Evolutionary conservation across 1,140 invertebrate genomes (phyloP), one percentile per base, ranked within the genome.

Genomic region (Zaprionus tsacasi): DNA sequence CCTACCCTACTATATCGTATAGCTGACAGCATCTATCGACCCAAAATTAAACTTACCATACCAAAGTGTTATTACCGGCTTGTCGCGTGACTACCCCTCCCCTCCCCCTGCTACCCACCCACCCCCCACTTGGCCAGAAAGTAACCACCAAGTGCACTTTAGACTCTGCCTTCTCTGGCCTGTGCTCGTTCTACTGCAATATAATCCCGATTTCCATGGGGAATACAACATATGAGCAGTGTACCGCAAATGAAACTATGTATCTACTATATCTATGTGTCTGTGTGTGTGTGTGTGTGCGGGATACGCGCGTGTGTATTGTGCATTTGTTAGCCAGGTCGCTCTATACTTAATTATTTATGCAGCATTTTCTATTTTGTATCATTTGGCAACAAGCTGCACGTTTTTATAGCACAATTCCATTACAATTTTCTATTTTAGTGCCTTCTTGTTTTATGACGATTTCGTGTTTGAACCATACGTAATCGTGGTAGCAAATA

Each of bases 171-270:
- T 33, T 2, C 30, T 33, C 5, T 33, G 30, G 30, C 27, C 38
- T 13, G n/a, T 25, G 54, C 55, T 13, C 56, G 65, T 33, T 27
- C 70, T 65, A 74, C 77, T 81, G 79, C 65, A 54, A 79, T 91
- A 91, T 91, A 91, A 91, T 91, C 82, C 68, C 91, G 88, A 91
- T 91, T 91, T 91, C 88, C 88, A 88, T 81, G 73, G 88, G 88
- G 88, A 85, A 88, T 89, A 70, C 78, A 68, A 89, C 70, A 85
- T 81, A 89, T 83, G 82, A 78, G 77, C 78, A 45, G 40, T 45
- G 40, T n/a, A 15, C n/a, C n/a, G 40, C 40, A 45, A 45, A 45
- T 45, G 40, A 45, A 45, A 45, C 40, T 45, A 35, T 35, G 27
- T 30, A 30, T 30, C 27, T 33, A 65, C 13, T 38, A 21, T 40